Evolutionary conservation across 2,888 invertebrate genomes (phyloP).

Genomic region (Oscheius sp.): DNA sequence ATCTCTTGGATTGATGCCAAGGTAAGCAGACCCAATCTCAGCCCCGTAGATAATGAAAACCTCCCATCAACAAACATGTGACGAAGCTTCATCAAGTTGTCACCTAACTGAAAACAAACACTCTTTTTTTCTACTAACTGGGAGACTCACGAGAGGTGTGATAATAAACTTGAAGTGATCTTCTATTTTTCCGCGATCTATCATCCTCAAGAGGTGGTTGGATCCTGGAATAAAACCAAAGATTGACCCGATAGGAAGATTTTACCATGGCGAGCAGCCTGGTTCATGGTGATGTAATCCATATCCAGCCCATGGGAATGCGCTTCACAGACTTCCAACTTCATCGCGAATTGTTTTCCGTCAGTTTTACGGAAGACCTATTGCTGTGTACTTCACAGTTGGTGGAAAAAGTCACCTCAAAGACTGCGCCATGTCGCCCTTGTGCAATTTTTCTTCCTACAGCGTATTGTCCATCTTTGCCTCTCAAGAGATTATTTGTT

Average conservation of each 20-base stretch:
- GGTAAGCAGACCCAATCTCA: conserved; percentile 64
- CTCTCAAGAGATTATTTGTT: conserved; percentile 63
- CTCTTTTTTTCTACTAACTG: background rate
- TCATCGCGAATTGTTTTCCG: conserved; percentile 65
- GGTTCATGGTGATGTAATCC: conserved; percentile 67
- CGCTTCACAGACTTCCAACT: conserved; percentile 66
- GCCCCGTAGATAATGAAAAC: conserved; percentile 68
- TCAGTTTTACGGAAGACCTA: conserved; percentile 54
- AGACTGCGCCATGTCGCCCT: conserved; percentile 71
- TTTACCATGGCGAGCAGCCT: conserved; percentile 54
- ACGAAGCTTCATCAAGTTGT: conserved; percentile 67
- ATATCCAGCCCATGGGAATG: conserved; percentile 69
- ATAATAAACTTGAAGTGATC: conserved; percentile 63
- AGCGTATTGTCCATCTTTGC: conserved; percentile 65
- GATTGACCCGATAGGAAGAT: background rate
- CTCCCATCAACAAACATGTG: conserved; percentile 67
- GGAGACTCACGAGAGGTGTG: conserved; percentile 53
- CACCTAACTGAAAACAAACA: conserved; percentile 60
- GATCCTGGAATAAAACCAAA: conserved; percentile 36
- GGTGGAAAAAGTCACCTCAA: conserved; percentile 53
- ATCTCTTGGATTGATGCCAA: conserved; percentile 63
- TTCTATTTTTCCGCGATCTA: conserved; percentile 71
- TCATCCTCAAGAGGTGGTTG: conserved; percentile 58
- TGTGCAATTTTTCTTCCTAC: conserved; percentile 67
- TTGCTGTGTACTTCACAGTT: background rate